Percentiles rank a stretch among this genome's conserved stretches.
Conservation (phyloP, 2,888 invertebrate genomes). For the Gisinianus flammeolus region DNA sequence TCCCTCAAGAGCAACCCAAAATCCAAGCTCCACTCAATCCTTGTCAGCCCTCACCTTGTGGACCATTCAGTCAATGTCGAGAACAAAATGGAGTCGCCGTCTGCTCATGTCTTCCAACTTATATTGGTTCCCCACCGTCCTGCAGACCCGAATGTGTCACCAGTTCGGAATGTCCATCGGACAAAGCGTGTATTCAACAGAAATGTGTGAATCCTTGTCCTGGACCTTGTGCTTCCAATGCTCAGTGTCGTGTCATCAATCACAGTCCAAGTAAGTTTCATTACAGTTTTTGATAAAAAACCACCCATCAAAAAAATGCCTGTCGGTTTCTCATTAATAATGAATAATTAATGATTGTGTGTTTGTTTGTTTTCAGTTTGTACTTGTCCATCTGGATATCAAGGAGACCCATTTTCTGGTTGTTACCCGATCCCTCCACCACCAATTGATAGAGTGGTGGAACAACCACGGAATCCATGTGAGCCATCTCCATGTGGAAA, state of each 20-base stretch:
- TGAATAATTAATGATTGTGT: no score
- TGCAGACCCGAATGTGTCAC: slow-evolving; percentile 60
- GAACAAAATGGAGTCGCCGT: slow-evolving; percentile 63
- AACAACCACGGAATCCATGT: slow-evolving; percentile 47
- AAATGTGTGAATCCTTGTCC: slow-evolving; percentile 64
- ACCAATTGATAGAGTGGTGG: slow-evolving; percentile 48
- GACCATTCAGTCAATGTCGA: slow-evolving; percentile 60
- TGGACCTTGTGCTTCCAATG: slow-evolving; percentile 74
- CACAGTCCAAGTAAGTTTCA: no score
- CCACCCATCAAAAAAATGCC: no score
- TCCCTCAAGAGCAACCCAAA: slow-evolving; percentile 54
- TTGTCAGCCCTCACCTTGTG: slow-evolving; percentile 60
- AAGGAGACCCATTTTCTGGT: slow-evolving; percentile 49
- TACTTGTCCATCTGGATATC: slow-evolving; percentile 66
- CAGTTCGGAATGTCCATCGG: slow-evolving; percentile 60
- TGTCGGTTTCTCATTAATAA: no score
- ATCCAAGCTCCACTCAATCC: slow-evolving; percentile 32
- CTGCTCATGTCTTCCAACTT: slow-evolving; percentile 61
- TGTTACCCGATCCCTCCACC: slow-evolving; percentile 36
- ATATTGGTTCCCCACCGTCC: slow-evolving; percentile 60
- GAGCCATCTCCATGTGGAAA: slow-evolving; percentile 71
- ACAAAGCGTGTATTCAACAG: slow-evolving; percentile 60
- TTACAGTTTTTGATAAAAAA: no score
- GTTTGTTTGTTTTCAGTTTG: no score
- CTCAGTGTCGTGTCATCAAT: slow-evolving; percentile 78